phyloP scores from a whole-genome alignment of 2,888 invertebrate species.

The Dasypogon diadema region DNA sequence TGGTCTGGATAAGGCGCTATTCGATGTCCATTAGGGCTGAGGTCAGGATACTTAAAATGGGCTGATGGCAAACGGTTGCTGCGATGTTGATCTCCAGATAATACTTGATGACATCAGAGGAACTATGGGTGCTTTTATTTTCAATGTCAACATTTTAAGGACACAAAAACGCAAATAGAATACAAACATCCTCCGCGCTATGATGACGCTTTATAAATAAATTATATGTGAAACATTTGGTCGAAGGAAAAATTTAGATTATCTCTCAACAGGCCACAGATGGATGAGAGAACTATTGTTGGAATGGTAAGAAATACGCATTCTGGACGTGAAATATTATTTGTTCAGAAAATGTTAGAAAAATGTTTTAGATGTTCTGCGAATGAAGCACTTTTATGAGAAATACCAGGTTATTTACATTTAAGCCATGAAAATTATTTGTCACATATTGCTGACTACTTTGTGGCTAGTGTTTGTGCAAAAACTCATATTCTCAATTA shows the following conservation, averaged over 20 bases:
- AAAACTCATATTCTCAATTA: no score
- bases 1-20: slow-evolving; percentile 41
- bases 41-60: slow-evolving; percentile 20
- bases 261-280: no score
- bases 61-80: background rate
- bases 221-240: background rate
- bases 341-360: no score
- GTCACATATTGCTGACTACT: no score
- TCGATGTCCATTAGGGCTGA: slow-evolving; percentile 33
- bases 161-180: background rate
- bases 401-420: no score
- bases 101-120: slow-evolving; percentile 7
- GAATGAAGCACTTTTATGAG: no score
- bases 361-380: no score
- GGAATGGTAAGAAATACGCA: no score
- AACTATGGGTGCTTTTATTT: slow-evolving; percentile 7
- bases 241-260: background rate
- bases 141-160: slow-evolving; percentile 23
- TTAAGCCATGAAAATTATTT: no score
- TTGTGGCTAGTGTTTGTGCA: no score
- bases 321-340: no score
- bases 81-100: slow-evolving; percentile 22
- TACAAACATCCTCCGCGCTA: background rate
- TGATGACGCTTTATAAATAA: background rate
- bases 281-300: no score